phyloP scores from a whole-genome alignment of 2,113 vertebrate species.

The Cyanoderma ruficeps region DNA sequence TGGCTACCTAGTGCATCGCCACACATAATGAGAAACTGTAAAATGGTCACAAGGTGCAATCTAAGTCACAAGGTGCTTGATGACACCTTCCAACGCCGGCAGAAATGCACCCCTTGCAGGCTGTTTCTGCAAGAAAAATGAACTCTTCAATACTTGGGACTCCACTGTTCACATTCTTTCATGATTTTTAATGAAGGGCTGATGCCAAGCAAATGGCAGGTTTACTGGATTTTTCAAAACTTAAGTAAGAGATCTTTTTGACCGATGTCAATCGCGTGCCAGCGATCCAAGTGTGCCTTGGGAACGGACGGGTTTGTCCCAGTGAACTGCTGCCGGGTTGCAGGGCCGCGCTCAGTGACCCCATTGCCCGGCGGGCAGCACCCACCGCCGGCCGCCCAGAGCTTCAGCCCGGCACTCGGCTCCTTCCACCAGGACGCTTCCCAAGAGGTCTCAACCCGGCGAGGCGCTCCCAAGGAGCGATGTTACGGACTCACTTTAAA shows the following conservation, averaged over 20 bases:
- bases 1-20: too few species aligned
- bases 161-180: not conserved
- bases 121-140: not conserved
- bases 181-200: not conserved
- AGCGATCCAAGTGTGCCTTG: accelerated
- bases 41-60: not conserved
- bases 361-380: accelerated
- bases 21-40: not conserved
- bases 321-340: accelerated
- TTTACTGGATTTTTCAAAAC: accelerated
- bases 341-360: accelerated
- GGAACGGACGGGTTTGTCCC: accelerated
- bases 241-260: not conserved
- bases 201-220: not conserved
- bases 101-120: not conserved
- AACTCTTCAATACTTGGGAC: not conserved
- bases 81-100: not conserved
- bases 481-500: not conserved
- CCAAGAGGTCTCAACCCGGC: accelerated
- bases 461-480: not conserved
- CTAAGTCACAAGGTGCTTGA: accelerated
- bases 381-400: accelerated
- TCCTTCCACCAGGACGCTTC: too few species aligned
- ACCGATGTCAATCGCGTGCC: not conserved
- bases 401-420: accelerated